phyloP scores from a whole-genome alignment of 1,140 invertebrate species.

The Laupala kohalensis region DNA sequence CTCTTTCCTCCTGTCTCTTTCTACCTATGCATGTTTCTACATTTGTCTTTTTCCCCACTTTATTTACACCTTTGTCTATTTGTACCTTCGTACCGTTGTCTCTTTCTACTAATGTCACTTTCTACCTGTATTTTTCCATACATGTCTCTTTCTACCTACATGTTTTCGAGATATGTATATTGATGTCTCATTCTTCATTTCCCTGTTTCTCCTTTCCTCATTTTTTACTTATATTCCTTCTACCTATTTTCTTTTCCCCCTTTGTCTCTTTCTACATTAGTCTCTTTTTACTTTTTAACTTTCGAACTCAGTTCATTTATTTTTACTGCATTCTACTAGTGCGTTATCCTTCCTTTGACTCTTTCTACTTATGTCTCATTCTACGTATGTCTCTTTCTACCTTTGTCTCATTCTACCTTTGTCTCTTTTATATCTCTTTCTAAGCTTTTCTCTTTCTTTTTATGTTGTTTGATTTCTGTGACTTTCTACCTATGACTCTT shows the following conservation, averaged over 20 bases:
- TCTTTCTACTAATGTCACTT: neutral
- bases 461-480: neutral
- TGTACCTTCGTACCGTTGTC: neutral
- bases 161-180: too few relatives aligned
- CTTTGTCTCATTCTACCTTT: neutral
- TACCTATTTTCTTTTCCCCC: neutral
- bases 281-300: too few relatives aligned
- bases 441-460: neutral
- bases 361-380: neutral
- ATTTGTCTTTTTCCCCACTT: neutral
- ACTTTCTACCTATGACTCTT: neutral
- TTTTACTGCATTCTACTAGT: neutral
- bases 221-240: neutral
- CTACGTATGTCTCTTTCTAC: neutral
- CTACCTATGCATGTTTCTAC: neutral
- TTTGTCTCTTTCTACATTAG: neutral
- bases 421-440: neutral
- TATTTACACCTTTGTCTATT: neutral
- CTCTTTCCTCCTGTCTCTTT: neutral
- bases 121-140: neutral
- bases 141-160: neutral
- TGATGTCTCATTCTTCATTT: neutral
- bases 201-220: neutral
- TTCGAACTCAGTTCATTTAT: neutral
- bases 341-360: neutral